Percentiles rank a stretch among this genome's conserved stretches.
phyloP scores from a whole-genome alignment of 2,797 vertebrate species.

The Peromyscus melanophrys region DNA sequence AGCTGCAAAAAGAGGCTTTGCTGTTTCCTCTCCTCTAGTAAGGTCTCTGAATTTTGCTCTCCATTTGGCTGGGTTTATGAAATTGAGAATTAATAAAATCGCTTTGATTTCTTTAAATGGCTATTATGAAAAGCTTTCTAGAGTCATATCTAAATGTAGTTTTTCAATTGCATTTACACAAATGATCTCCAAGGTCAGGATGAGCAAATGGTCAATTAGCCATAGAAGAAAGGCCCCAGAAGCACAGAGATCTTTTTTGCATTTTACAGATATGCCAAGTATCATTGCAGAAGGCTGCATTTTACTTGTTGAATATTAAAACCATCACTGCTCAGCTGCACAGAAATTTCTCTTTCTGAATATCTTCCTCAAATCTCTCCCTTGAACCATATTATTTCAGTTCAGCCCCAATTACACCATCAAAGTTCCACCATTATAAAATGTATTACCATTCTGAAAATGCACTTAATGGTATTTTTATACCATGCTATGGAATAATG shows the following conservation, averaged over 20 bases:
- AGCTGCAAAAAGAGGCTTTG: background rate
- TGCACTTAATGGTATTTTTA: slow-evolving; percentile 38
- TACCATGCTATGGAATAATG: slow-evolving; percentile 29
- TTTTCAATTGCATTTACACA: slow-evolving; percentile 71
- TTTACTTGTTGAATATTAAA: slow-evolving; percentile 64
- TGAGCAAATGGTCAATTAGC: slow-evolving; percentile 50
- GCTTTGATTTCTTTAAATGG: slow-evolving; percentile 58
- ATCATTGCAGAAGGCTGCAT: slow-evolving; percentile 39
- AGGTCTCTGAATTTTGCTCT: background rate
- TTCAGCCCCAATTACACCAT: slow-evolving; percentile 71
- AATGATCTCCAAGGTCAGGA: slow-evolving; percentile 55
- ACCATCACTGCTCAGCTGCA: slow-evolving; percentile 36
- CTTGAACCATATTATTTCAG: slow-evolving; percentile 72
- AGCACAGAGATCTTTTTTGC: slow-evolving; percentile 27
- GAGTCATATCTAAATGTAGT: slow-evolving; percentile 57
- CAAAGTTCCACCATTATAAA: slow-evolving; percentile 67
- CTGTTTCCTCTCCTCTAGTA: background rate
- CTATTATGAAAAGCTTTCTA: slow-evolving; percentile 61
- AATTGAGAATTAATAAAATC: slow-evolving; percentile 76
- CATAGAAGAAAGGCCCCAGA: background rate
- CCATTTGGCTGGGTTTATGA: background rate
- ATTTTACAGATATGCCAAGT: slow-evolving; percentile 44
- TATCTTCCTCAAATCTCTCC: slow-evolving; percentile 66
- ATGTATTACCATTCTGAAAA: slow-evolving; percentile 64
- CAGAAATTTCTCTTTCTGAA: slow-evolving; percentile 40